phyloP scores from a whole-genome alignment of 2,888 invertebrate genomes.

The Muschampia plurimacula region DNA sequence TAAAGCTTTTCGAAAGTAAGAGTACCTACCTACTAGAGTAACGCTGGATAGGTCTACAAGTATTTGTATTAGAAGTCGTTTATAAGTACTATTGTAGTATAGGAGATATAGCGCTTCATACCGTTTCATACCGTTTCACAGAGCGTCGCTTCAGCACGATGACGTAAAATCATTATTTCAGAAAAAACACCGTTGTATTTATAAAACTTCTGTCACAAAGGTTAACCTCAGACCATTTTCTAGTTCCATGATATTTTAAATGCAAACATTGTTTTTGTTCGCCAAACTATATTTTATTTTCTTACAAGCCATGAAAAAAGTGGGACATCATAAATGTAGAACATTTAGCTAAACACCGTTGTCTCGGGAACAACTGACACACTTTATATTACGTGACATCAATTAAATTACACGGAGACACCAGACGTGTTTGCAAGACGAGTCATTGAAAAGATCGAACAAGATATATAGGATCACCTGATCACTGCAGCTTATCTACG shows the following conservation, averaged over 20 bases:
- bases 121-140: neutral
- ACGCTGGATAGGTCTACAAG: too few relatives aligned
- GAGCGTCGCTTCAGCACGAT: neutral
- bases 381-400: conserved; percentile 25
- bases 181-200: conserved; percentile 11
- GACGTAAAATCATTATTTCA: conserved; percentile 22
- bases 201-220: conserved; percentile 9
- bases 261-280: conserved; percentile 14
- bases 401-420: conserved; percentile 25
- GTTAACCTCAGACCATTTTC: conserved; percentile 17
- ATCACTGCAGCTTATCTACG: neutral
- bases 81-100: too few relatives aligned
- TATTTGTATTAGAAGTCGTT: too few relatives aligned
- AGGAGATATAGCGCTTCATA: neutral
- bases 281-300: conserved; percentile 19
- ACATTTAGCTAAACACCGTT: conserved; percentile 25
- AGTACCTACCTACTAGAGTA: too few relatives aligned
- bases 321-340: conserved; percentile 26
- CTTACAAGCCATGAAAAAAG: conserved; percentile 25
- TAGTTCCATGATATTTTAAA: conserved; percentile 16
- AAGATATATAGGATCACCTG: neutral
- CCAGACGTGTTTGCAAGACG: neutral
- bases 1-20: too few relatives aligned
- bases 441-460: neutral
- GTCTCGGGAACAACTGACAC: conserved; percentile 22